These are phyloP conservation scores for Tortricodes alternella DNA, from an alignment of 2,888 invertebrate genomes.

Conservation along the genomic window DNA sequence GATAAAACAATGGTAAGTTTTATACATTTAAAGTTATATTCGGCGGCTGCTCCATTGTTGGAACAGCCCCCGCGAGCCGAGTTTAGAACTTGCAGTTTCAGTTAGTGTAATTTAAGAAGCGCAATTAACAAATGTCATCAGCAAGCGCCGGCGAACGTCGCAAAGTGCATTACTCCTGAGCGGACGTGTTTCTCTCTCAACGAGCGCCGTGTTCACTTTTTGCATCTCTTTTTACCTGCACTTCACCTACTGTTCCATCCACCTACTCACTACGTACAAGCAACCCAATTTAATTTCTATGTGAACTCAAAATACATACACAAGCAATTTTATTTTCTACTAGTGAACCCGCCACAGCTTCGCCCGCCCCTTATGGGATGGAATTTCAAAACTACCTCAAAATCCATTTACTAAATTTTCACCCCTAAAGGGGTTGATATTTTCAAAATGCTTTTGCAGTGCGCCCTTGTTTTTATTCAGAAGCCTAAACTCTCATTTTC, in stretches of 20 bases:
- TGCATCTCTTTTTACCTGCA: constrained; percentile 26
- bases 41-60: constrained; percentile 1
- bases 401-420: too few relatives aligned
- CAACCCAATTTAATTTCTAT: constrained; percentile 39
- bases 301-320: constrained; percentile 39
- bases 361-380: too few relatives aligned
- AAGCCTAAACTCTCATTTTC: too few relatives aligned
- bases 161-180: constrained; percentile 34
- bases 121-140: constrained; percentile 38
- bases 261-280: constrained; percentile 15
- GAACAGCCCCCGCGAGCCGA: constrained; percentile 4
- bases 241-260: constrained; percentile 24
- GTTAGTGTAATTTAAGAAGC: constrained; percentile 31
- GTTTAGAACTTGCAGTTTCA: constrained; percentile 27
- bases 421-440: too few relatives aligned
- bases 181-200: constrained; percentile 27
- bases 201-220: constrained; percentile 14
- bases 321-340: constrained; percentile 37
- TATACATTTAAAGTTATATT: constrained; percentile 12
- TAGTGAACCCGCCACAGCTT: too few relatives aligned
- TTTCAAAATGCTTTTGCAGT: too few relatives aligned
- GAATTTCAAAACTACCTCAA: too few relatives aligned
- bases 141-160: constrained; percentile 32
- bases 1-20: background rate
- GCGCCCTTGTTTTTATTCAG: too few relatives aligned